Evolutionary conservation across 2,888 invertebrate genomes (phyloP).

Genomic region (Hipparchia semele): DNA sequence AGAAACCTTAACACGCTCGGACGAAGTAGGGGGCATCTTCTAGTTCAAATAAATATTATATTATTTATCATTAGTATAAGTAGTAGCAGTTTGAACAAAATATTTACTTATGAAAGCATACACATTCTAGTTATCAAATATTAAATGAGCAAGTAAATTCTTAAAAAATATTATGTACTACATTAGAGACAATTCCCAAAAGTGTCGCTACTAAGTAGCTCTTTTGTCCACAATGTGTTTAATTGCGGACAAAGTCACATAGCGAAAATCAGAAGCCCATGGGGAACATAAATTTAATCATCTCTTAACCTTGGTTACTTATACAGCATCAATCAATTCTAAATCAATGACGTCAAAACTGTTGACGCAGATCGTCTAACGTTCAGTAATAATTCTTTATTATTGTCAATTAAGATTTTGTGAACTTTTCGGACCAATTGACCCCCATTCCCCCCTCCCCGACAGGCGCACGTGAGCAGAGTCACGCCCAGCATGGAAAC

Average conservation of each 20-base stretch:
- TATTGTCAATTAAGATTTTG: constrained; percentile 69
- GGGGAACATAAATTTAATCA: constrained; percentile 24
- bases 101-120: no score
- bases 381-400: constrained; percentile 65
- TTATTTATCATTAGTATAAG: no score
- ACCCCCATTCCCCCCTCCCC: constrained; percentile 63
- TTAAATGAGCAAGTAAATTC: no score
- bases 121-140: no score
- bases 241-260: background rate
- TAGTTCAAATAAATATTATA: no score
- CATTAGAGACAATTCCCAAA: background rate
- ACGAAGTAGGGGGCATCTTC: no score
- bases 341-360: constrained; percentile 60
- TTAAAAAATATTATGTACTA: no score
- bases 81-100: no score
- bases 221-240: background rate
- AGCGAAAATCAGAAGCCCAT: constrained; percentile 6
- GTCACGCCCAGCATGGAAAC: constrained; percentile 51
- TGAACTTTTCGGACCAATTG: constrained; percentile 70
- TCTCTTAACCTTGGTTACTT: constrained; percentile 42
- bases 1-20: no score
- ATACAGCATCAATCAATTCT: constrained; percentile 45
- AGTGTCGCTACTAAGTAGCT: background rate
- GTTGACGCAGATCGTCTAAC: constrained; percentile 68
- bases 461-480: constrained; percentile 56